Evolutionary conservation across 1,140 invertebrate genomes (phyloP), one percentile per base, ranked within the genome.

Genomic region (Tetramorium parvispinum): DNA sequence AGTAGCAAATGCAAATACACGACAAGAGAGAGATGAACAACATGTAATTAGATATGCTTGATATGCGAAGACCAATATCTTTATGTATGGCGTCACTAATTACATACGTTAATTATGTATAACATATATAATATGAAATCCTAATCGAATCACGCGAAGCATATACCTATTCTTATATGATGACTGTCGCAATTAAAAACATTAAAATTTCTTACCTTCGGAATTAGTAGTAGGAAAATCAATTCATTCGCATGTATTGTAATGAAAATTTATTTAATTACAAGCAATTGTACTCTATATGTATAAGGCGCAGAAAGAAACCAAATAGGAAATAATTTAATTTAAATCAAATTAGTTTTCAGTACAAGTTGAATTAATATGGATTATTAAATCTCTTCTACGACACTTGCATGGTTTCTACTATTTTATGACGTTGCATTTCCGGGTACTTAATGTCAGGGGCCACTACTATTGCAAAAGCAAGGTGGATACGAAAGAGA

Each of bases 1-100:
- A 46, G 40, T 65, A 27, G 68, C 88, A 88, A 70, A 63, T 89
- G 70, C 63, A 82, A 77, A n/a, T 24, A 57, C 13, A 21, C 81
- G 11, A 46, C 46, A 13, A 46, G 11, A 61, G 8, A 46, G 75
- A 11, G 3, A 8, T 46, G 16, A 18, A 40, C 16, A 27, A 46
- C 11, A 32, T 27, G 6, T 73, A 55, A 73, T 75, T 55, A 75
- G 32, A 75, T 75, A 43, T 27, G 46, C n/a, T 57, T 13, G 53
- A 24, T 57, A 40, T n/a, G 8, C 11, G 10, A 46, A 46, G 13
- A 46, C 46, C 11, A 53, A 71, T 46, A 68, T 0, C 18, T 13
- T 3, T 68, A 13, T 46, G 13, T 68, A 27, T 27, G 46, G 46
- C 46, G 3, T 46, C 10, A 46, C 40, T 66, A 66, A 66, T 66